These are phyloP conservation scores for Trypoxylon attenuatum DNA, from an alignment of 2,888 invertebrate genomes.

Conservation along the genomic window DNA sequence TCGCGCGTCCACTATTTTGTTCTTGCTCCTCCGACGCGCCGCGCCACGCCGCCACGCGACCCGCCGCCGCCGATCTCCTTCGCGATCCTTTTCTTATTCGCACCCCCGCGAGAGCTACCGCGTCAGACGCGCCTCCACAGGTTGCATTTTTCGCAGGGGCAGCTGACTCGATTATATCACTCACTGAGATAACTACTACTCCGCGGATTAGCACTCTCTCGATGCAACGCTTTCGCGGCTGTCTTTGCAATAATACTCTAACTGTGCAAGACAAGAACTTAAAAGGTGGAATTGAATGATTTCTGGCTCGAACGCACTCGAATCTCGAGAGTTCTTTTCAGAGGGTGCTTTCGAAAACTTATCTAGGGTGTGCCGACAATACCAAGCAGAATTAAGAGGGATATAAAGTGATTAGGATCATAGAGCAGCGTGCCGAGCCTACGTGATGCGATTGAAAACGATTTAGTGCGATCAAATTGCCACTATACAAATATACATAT, in stretches of 20 bases:
- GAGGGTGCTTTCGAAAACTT: neutral
- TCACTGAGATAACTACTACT: no score
- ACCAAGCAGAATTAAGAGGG: slow-evolving; percentile 14
- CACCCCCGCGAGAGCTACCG: neutral
- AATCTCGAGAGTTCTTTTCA: neutral
- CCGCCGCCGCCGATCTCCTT: slow-evolving; percentile 13
- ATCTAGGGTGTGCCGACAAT: no score
- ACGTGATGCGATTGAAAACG: slow-evolving; percentile 37
- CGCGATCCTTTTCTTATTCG: neutral
- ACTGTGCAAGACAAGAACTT: no score
- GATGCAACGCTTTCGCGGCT: no score
- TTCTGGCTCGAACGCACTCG: neutral
- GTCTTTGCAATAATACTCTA: no score
- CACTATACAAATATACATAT: neutral
- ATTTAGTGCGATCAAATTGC: slow-evolving; percentile 34
- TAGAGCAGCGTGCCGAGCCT: slow-evolving; percentile 19
- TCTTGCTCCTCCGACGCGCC: slow-evolving; percentile 18
- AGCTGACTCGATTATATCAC: slow-evolving; percentile 7
- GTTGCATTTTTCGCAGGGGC: slow-evolving; percentile 5
- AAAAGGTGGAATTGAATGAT: no score
- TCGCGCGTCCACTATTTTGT: slow-evolving; percentile 46
- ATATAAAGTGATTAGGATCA: slow-evolving; percentile 34
- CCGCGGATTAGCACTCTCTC: no score
- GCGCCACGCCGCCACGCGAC: slow-evolving; percentile 50
- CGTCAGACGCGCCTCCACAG: slow-evolving; percentile 27